Percentiles rank a stretch among this genome's conserved stretches.
phyloP scores from a whole-genome alignment of 2,113 vertebrate genomes.

The Ancistrus triradiatus region DNA sequence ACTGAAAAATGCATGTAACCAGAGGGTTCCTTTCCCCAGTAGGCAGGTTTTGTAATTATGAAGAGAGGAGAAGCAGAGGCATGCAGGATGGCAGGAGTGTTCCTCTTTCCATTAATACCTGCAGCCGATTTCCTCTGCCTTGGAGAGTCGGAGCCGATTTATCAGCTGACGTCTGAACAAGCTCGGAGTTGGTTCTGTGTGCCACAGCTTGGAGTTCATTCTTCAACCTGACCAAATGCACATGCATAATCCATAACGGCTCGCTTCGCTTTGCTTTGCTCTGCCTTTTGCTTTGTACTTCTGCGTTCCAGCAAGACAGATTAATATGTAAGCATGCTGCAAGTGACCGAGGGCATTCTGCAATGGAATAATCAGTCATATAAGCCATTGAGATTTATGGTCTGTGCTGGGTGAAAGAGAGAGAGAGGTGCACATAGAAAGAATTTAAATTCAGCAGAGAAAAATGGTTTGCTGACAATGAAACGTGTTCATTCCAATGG shows the following conservation, averaged over 20 bases:
- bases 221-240: conserved; percentile 17
- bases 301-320: conserved; percentile 18
- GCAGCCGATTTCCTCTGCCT: no score
- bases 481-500: no score
- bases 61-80: no score
- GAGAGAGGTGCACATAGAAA: not conserved
- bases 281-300: conserved; percentile 7
- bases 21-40: no score
- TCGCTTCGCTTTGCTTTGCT: no score
- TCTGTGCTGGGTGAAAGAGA: not conserved
- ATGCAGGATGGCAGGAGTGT: no score
- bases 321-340: conserved; percentile 32
- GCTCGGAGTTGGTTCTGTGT: no score
- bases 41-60: no score
- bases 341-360: conserved; percentile 9
- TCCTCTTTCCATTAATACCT: no score
- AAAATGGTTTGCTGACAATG: not conserved
- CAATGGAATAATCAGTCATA: conserved; percentile 29
- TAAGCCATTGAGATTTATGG: conserved; percentile 35
- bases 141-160: conserved; percentile 12
- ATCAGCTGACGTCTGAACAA: no score
- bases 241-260: conserved; percentile 32
- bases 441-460: not conserved
- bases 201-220: conserved; percentile 28
- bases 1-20: no score